Conservation (phyloP, 92 coral and sea anemone genomes). For the Palythoa grandiflora region DNA sequence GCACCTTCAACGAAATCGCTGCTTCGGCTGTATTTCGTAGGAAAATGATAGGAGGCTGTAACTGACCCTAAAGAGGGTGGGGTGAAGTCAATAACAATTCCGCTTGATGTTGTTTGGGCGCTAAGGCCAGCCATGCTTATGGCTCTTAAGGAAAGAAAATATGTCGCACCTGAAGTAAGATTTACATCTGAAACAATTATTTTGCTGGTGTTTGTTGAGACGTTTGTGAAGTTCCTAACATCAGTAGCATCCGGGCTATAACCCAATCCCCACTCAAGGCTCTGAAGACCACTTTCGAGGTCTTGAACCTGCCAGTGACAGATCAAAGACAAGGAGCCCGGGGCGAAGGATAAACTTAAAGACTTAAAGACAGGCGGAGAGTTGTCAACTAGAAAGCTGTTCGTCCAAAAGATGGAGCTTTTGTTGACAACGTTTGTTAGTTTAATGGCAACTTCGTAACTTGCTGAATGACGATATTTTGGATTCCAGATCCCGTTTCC, state of each 20-base stretch:
- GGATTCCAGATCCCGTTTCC: slow-evolving; percentile 69
- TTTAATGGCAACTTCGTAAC: slow-evolving; percentile 71
- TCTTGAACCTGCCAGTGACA: slow-evolving; percentile 67
- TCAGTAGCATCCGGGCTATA: slow-evolving; percentile 65
- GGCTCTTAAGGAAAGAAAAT: slow-evolving; percentile 60
- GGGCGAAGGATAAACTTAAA: slow-evolving; percentile 52
- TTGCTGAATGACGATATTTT: slow-evolving; percentile 56
- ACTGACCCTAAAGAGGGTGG: slow-evolving; percentile 74
- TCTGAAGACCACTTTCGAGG: slow-evolving; percentile 70
- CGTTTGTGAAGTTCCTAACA: slow-evolving; percentile 58
- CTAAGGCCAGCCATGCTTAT: slow-evolving; percentile 70
- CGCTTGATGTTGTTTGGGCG: slow-evolving; percentile 65
- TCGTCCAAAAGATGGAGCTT: slow-evolving; percentile 75
- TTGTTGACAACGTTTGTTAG: slow-evolving; percentile 69
- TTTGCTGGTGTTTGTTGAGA: slow-evolving; percentile 21
- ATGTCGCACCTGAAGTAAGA: slow-evolving; percentile 62
- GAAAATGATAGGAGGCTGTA: slow-evolving; percentile 67
- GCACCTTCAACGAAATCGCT: slow-evolving; percentile 65
- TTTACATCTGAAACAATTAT: slow-evolving; percentile 42
- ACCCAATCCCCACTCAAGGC: slow-evolving; percentile 68
- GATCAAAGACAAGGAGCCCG: slow-evolving; percentile 36
- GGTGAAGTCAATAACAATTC: slow-evolving; percentile 80
- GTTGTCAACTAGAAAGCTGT: slow-evolving; percentile 72
- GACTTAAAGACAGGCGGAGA: slow-evolving; percentile 73
- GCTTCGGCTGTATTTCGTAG: slow-evolving; percentile 71